Evolutionary conservation across 1,140 invertebrate genomes (phyloP), one percentile per base, ranked within the genome.

Genomic region (Laupala kohalensis): DNA sequence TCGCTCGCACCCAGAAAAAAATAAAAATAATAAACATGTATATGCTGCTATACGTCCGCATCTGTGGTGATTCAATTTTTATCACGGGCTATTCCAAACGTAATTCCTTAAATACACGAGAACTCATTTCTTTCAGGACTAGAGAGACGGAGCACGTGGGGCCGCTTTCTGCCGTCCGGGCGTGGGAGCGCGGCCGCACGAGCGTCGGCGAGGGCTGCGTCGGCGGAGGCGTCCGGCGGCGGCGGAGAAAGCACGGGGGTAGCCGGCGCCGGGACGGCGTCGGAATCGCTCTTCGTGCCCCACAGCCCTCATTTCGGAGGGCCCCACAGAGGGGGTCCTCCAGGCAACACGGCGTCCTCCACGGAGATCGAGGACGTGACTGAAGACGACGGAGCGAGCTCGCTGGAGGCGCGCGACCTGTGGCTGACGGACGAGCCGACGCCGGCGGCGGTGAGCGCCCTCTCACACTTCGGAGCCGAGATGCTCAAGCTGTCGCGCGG

Each of bases 281-380:
- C 53, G 80, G 84, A 23, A 77, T 88, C 27, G n/a, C n/a, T n/a
- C n/a, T n/a, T n/a, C n/a, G n/a, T n/a, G n/a, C n/a, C n/a, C n/a
- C n/a, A n/a, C n/a, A n/a, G n/a, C n/a, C n/a, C n/a, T n/a, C n/a
- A n/a, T n/a, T n/a, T n/a, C n/a, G 0, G 19, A 25, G 67, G 25
- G 15, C 28, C 25, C 69, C 1, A 69, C 71, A 23, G 67, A 70
- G 4, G 71, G 67, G 23, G 70, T 72, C 69, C 74, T 70, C 23
- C 74, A 73, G 63, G 75, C 9, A 73, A 74, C 69, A 72, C 73
- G 78, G 79, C 87, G 0, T 86, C 89, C 4, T 92, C 90, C 12
- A 92, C 90, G 0, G 90, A 92, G 76, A 92, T 90, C 1, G 91
- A 93, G 78, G 82, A 92, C 53, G 90, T 90, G 62, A 91, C 89